Evolutionary conservation across 1,140 invertebrate genomes (phyloP), one percentile per base, ranked within the genome.

Genomic region (Alviniconcha marisindica): DNA sequence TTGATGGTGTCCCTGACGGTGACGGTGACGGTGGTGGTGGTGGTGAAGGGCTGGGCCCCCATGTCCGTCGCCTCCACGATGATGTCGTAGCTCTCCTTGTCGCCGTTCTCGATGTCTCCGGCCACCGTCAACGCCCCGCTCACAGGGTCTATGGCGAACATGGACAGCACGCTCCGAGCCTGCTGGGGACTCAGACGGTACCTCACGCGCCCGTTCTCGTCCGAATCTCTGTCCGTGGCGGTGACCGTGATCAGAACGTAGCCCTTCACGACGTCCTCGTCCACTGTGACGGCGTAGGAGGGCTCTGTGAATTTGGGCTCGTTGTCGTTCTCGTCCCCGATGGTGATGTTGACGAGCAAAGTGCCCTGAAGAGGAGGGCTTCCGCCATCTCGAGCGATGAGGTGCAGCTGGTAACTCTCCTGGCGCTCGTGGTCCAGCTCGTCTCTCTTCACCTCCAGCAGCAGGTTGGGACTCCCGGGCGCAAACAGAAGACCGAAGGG

Each of bases 171-270:
- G 54, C 33, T 98, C 96, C 97, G 98, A 95, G 24, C 88, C 51
- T 87, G 86, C 28, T 77, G 77, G 2, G 87, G 81, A 42, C 77
- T 80, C 14, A 7, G 96, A 0, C 97, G 97, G 94, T 99, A 99
- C 93, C 97, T 97, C 28, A 99, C 97, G 93, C 97, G 96, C 0
- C 97, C 97, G 93, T 99, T 99, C n/a, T 98, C 96, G n/a, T 97
- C 98, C 88, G 97, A 98, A 94, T 99, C 98, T 0, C 96, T 96
- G 93, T 99, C 98, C 31, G 96, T 97, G 0, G 98, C 98, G 73
- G 96, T 96, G 71, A 99, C 96, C 96, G 98, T 95, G 1, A 90
- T 97, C 96, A 42, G 97, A 97, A 91, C 98, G 21, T 81, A 98
- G 97, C 2, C 88, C 2, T 97, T 97, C 89, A 63, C 81, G 15